Evolutionary conservation across 2,113 vertebrate genomes (phyloP).

Genomic region (Nettapus auritus): DNA sequence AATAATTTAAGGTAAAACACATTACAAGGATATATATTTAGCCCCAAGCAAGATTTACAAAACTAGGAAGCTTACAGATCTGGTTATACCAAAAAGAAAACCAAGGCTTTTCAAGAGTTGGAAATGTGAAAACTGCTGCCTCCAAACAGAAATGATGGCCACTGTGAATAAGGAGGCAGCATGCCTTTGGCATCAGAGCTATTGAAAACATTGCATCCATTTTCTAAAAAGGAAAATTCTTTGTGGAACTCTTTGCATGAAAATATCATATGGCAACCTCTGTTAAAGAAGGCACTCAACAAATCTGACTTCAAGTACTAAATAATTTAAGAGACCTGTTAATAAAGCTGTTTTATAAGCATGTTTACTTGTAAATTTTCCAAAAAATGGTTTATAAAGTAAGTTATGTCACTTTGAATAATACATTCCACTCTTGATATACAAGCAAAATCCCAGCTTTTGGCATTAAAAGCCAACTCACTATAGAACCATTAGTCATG

Average conservation of each 20-base stretch:
- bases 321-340: slow-evolving; percentile 6
- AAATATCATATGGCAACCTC: background rate
- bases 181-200: slow-evolving; percentile 15
- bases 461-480: background rate
- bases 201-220: background rate
- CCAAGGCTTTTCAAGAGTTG: background rate
- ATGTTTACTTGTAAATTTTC: background rate
- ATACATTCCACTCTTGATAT: background rate
- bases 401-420: slow-evolving; percentile 41
- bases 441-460: background rate
- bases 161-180: background rate
- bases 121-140: background rate
- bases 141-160: background rate
- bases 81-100: slow-evolving; percentile 25
- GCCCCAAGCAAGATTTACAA: slow-evolving; percentile 50
- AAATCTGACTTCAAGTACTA: background rate
- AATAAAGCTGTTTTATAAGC: slow-evolving; percentile 24
- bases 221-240: background rate
- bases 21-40: slow-evolving; percentile 62
- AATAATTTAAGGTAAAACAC: slow-evolving; percentile 56
- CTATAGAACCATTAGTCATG: background rate
- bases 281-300: slow-evolving; percentile 38
- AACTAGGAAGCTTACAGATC: slow-evolving; percentile 46
- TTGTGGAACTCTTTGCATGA: background rate
- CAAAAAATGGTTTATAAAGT: slow-evolving; percentile 31